Evolutionary conservation across 2,888 invertebrate genomes (phyloP).

Genomic region (Trachelus troglodyta): DNA sequence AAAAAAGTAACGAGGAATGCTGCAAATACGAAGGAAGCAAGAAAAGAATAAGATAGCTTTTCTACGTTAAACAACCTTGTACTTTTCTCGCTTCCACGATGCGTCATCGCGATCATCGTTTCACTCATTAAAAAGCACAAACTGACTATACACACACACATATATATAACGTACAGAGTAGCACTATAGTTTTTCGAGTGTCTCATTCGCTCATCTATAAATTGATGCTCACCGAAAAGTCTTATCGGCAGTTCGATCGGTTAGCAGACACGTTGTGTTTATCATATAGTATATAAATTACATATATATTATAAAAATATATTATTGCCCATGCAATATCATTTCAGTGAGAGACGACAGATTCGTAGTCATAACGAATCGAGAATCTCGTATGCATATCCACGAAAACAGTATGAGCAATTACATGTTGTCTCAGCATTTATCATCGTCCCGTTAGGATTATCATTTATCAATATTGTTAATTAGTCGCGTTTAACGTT

Average conservation of each 20-base stretch:
- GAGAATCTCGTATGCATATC: conserved; percentile 19
- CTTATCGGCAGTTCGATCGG: conserved; percentile 40
- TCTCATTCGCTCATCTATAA: neutral
- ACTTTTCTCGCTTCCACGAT: neutral
- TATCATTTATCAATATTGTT: neutral
- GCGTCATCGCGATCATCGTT: neutral
- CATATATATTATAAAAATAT: conserved; percentile 50
- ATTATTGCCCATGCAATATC: conserved; percentile 23
- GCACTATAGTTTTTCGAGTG: neutral
- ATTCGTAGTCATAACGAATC: conserved; percentile 29
- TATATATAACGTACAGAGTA: neutral
- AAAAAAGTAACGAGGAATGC: neutral
- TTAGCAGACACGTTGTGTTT: conserved; percentile 56
- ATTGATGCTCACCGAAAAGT: neutral
- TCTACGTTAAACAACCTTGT: neutral
- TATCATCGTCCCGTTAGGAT: neutral
- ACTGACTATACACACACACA: neutral
- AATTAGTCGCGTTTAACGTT: neutral
- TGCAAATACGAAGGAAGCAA: neutral
- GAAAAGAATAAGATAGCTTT: neutral
- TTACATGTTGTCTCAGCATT: conserved; percentile 1
- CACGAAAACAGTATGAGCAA: conserved; percentile 10
- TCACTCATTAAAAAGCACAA: neutral
- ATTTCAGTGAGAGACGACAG: conserved; percentile 6
- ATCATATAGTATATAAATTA: conserved; percentile 61